Conservation (phyloP, 1,140 invertebrate species). For the Diploscapter pachys region DNA sequence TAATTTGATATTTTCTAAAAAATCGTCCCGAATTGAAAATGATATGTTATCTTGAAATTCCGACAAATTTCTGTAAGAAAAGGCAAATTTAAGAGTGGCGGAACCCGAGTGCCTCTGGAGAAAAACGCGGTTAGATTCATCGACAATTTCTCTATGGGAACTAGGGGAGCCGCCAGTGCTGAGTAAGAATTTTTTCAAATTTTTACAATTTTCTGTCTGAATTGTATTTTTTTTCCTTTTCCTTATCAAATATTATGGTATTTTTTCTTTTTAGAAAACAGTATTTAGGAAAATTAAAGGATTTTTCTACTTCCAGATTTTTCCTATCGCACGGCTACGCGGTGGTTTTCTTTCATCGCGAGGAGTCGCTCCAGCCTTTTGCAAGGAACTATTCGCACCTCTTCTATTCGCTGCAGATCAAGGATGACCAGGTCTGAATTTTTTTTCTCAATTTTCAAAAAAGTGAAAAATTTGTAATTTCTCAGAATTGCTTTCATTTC, state of each 20-base stretch:
- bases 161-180: slow-evolving; percentile 83
- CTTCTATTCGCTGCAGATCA: slow-evolving; percentile 66
- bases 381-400: slow-evolving; percentile 79
- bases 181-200: slow-evolving; percentile 68
- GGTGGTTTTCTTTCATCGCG: slow-evolving; percentile 68
- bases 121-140: slow-evolving; percentile 94
- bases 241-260: too few species aligned
- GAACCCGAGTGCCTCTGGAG: slow-evolving; percentile 91
- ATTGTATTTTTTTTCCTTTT: too few species aligned
- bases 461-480: too few species aligned
- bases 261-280: too few species aligned
- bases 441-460: too few species aligned
- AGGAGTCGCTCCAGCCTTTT: slow-evolving; percentile 83
- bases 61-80: neutral
- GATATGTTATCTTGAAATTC: too few species aligned
- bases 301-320: slow-evolving; percentile 62
- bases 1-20: too few species aligned
- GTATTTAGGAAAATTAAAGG: slow-evolving; percentile 7
- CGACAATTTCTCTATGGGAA: slow-evolving; percentile 96
- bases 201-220: too few species aligned
- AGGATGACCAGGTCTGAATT: slow-evolving; percentile 34
- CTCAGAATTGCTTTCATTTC: too few species aligned
- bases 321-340: slow-evolving; percentile 74
- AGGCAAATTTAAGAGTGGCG: slow-evolving; percentile 71
- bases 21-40: too few species aligned